Percentiles rank a stretch among this genome's conserved stretches.
Evolutionary conservation across 2,888 invertebrate species (phyloP).

Genomic region (Acanthacorydalis orientalis): DNA sequence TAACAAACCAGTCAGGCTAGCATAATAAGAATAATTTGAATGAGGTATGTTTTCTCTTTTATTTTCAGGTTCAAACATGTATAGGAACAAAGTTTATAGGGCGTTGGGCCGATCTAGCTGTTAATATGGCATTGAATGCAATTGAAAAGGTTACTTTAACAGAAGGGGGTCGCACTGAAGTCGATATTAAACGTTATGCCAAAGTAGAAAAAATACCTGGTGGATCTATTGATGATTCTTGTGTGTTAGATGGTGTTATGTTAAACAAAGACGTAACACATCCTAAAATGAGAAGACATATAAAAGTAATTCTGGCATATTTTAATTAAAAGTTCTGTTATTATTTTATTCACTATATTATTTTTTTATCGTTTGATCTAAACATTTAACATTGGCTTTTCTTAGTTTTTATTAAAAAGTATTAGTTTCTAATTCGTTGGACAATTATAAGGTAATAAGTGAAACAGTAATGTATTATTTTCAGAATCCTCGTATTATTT

Average conservation of each 20-base stretch:
- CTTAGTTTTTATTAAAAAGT: too few relatives aligned
- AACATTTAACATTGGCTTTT: too few relatives aligned
- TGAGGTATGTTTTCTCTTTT: not conserved
- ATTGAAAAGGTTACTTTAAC: conserved; percentile 80
- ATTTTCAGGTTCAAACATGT: conserved; percentile 60
- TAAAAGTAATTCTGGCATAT: conserved; percentile 31
- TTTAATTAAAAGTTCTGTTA: too few relatives aligned
- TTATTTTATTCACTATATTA: not conserved
- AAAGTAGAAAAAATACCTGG: conserved; percentile 93
- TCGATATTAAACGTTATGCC: conserved; percentile 96
- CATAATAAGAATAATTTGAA: not conserved
- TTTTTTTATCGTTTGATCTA: not conserved
- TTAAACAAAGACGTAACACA: conserved; percentile 98
- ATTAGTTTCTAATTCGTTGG: too few relatives aligned
- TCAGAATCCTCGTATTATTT: conserved; percentile 81
- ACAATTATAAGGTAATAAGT: not conserved
- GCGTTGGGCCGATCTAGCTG: conserved; percentile 90
- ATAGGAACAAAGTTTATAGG: conserved; percentile 95
- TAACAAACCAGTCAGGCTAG: too few relatives aligned
- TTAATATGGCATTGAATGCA: conserved; percentile 88
- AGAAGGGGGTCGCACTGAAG: conserved; percentile 80
- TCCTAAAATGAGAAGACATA: conserved; percentile 86
- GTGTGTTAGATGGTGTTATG: conserved; percentile 89
- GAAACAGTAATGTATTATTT: conserved; percentile 6
- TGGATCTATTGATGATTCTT: conserved; percentile 85